A percentile compares a stretch with the other conserved stretches of the same genome.
Evolutionary conservation across 2,888 invertebrate genomes (phyloP).

Genomic region (Lasioglossum zephyrum): DNA sequence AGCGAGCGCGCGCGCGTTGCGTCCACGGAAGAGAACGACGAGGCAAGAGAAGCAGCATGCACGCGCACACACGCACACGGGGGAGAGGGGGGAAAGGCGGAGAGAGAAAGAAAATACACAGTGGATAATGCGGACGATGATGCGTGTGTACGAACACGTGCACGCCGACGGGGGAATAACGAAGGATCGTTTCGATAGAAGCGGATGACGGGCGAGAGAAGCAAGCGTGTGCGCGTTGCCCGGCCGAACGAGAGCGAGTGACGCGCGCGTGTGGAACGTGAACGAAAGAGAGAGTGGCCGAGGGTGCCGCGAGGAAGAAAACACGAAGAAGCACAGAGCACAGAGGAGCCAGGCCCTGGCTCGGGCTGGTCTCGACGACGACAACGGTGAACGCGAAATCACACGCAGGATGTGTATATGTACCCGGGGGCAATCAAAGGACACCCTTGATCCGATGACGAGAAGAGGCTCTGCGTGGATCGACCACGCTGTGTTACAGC

Average conservation of each 20-base stretch:
- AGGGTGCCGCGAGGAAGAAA: conserved; percentile 45
- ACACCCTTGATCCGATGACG: neutral
- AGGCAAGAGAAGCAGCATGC: neutral
- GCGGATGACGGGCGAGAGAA: conserved; percentile 34
- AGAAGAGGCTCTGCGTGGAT: neutral
- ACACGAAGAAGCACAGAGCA: conserved; percentile 17
- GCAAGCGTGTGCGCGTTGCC: conserved; percentile 46
- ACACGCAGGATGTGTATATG: neutral
- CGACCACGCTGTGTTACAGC: neutral
- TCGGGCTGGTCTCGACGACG: neutral
- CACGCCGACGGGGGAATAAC: conserved; percentile 28
- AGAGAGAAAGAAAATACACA: conserved; percentile 21
- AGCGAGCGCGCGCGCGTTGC: neutral
- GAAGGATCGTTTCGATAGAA: conserved; percentile 46
- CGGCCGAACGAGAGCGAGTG: conserved; percentile 40
- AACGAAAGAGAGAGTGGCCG: conserved; percentile 71
- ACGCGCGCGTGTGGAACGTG: conserved; percentile 63
- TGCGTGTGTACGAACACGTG: conserved; percentile 45
- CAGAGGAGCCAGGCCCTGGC: neutral
- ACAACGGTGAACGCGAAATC: conserved; percentile 23
- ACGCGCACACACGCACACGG: neutral
- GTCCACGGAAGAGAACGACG: neutral
- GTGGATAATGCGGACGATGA: conserved; percentile 9
- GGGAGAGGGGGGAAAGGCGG: no score
- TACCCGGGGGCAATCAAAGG: neutral